Evolutionary conservation across 1,140 invertebrate genomes (phyloP).

Genomic region (Diplogasteroides magnus): DNA sequence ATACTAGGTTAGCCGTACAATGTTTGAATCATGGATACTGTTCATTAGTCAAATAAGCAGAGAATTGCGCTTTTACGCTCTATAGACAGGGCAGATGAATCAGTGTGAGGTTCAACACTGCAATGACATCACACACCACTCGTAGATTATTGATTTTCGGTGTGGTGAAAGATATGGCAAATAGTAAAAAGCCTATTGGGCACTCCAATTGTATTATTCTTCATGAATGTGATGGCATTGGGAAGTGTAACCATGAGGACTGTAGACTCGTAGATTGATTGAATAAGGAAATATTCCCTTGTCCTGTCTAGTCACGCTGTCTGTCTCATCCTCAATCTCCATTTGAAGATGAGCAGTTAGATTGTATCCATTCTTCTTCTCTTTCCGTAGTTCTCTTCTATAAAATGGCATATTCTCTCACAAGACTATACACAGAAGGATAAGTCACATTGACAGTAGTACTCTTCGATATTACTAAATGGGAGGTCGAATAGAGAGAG

Average conservation of each 20-base stretch:
- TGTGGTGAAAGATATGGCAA: constrained; percentile 1
- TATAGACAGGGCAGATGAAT: constrained; percentile 89
- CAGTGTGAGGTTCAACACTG: constrained; percentile 86
- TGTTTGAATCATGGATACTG: too few species aligned
- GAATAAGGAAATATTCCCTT: constrained; percentile 97
- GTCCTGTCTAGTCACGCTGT: constrained; percentile 88
- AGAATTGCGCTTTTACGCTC: too few species aligned
- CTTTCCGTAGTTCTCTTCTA: too few species aligned
- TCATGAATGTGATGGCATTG: constrained; percentile 9
- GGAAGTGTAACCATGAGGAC: constrained; percentile 75
- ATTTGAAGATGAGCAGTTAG: constrained; percentile 87
- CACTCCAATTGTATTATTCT: too few species aligned
- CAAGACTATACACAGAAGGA: background rate
- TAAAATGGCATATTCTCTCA: background rate
- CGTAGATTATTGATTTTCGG: too few species aligned
- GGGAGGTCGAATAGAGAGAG: background rate
- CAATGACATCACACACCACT: too few species aligned
- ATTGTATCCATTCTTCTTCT: too few species aligned
- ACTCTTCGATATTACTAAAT: background rate
- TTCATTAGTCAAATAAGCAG: too few species aligned
- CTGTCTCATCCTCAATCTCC: constrained; percentile 97
- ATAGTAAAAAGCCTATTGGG: too few species aligned
- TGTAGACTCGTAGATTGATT: constrained; percentile 96
- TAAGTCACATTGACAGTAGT: background rate
- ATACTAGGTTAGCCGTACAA: too few species aligned